Percentiles rank a stretch among this genome's conserved stretches.
Evolutionary conservation across 2,888 invertebrate species (phyloP).

Genomic region (Actias luna): DNA sequence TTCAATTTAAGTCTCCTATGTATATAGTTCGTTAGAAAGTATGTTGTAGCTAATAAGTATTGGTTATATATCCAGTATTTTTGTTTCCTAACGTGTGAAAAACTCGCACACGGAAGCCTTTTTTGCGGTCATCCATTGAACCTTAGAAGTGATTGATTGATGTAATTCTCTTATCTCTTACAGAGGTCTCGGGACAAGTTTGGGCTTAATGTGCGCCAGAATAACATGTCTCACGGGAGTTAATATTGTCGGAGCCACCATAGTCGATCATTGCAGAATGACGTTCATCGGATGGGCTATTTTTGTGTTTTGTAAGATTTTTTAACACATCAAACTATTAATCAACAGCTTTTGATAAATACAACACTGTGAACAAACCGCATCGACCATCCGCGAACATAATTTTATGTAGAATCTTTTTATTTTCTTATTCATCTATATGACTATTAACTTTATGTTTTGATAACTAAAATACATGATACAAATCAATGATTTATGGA

Average conservation of each 20-base stretch:
- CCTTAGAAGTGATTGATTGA: conserved; percentile 1
- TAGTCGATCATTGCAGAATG: conserved; percentile 31
- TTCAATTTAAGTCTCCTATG: too few species aligned
- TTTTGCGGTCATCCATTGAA: background rate
- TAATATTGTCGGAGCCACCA: conserved; percentile 34
- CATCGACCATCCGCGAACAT: background rate
- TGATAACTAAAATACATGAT: too few species aligned
- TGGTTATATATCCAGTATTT: too few species aligned
- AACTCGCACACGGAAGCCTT: background rate
- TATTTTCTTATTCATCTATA: too few species aligned
- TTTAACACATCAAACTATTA: background rate
- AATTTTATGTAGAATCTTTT: too few species aligned
- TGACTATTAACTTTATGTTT: too few species aligned
- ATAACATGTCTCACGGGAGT: conserved; percentile 35
- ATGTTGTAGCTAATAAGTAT: too few species aligned
- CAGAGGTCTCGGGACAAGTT: conserved; percentile 39
- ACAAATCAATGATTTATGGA: too few species aligned
- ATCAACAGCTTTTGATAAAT: background rate
- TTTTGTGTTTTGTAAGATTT: conserved; percentile 33
- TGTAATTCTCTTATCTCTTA: background rate
- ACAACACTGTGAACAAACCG: too few species aligned
- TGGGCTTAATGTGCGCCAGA: conserved; percentile 38
- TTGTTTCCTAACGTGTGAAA: background rate
- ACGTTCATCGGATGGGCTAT: conserved; percentile 38
- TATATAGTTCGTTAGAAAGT: too few species aligned